Percentiles rank a stretch among this genome's conserved stretches.
phyloP scores from a whole-genome alignment of 1,140 invertebrate genomes.

The Drosophila lowei region DNA sequence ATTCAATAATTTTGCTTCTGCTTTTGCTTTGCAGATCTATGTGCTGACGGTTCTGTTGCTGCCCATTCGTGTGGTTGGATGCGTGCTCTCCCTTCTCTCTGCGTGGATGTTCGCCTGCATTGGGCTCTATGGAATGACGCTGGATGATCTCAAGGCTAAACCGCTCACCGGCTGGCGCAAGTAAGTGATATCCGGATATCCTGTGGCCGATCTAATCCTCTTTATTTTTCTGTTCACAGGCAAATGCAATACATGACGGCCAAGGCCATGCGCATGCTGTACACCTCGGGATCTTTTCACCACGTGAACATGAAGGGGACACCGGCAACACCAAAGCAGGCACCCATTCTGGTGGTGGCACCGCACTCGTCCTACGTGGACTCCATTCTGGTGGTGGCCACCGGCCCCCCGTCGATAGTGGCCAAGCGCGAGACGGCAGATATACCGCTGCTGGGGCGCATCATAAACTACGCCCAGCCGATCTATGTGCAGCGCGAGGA shows the following conservation, averaged over 20 bases:
- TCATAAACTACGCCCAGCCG: slow-evolving; percentile 97
- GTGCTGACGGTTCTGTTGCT: slow-evolving; percentile 90
- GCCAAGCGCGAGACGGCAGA: slow-evolving; percentile 91
- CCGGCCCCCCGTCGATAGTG: slow-evolving; percentile 93
- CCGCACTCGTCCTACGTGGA: slow-evolving; percentile 97
- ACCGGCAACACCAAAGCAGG: slow-evolving; percentile 87
- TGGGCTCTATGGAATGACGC: slow-evolving; percentile 89
- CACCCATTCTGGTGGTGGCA: slow-evolving; percentile 93
- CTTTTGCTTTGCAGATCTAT: slow-evolving; percentile 87
- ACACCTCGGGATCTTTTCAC: slow-evolving; percentile 92
- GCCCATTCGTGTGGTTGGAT: slow-evolving; percentile 90
- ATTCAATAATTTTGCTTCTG: background rate
- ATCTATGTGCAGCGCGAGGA: slow-evolving; percentile 97
- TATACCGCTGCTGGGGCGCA: slow-evolving; percentile 94
- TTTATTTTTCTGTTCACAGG: slow-evolving; percentile 26
- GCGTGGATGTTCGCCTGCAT: slow-evolving; percentile 92
- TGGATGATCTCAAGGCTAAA: slow-evolving; percentile 88
- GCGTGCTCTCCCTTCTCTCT: slow-evolving; percentile 89
- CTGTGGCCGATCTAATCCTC: background rate
- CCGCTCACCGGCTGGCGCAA: slow-evolving; percentile 93
- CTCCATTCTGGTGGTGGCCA: slow-evolving; percentile 90
- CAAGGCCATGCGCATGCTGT: slow-evolving; percentile 87
- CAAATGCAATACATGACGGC: slow-evolving; percentile 65
- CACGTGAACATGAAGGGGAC: slow-evolving; percentile 88
- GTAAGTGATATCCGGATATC: slow-evolving; percentile 84